These are phyloP conservation scores for Lasiurus cinereus DNA, from an alignment of 2,113 vertebrate genomes.

Conservation along the genomic window DNA sequence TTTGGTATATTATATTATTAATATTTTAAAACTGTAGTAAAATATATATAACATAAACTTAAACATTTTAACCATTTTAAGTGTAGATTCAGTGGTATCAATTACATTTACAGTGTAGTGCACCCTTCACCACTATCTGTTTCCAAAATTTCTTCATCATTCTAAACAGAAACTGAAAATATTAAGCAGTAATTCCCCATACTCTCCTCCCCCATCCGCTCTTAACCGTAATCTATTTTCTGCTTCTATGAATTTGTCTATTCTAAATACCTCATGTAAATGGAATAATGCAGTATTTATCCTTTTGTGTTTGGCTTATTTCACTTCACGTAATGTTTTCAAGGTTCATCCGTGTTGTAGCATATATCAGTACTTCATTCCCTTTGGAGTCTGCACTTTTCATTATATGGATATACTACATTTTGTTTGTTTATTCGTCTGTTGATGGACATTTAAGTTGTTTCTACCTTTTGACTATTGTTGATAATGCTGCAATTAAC, in stretches of 20 bases:
- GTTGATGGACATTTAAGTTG: neutral
- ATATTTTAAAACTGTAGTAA: slow-evolving; percentile 21
- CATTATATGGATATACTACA: neutral
- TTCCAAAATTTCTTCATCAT: slow-evolving; percentile 22
- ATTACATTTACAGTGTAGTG: neutral
- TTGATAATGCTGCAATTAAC: neutral
- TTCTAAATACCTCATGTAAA: neutral
- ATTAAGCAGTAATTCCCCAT: neutral
- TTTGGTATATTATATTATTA: slow-evolving; percentile 10
- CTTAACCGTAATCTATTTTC: slow-evolving; percentile 12
- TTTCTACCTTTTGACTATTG: neutral
- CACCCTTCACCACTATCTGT: slow-evolving; percentile 4
- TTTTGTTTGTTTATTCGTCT: slow-evolving; percentile 24
- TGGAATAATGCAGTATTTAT: neutral
- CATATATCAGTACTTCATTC: neutral
- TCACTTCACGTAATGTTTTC: slow-evolving; percentile 26
- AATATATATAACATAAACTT: slow-evolving; percentile 8
- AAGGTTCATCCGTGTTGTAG: neutral
- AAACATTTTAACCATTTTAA: neutral
- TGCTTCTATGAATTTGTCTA: neutral
- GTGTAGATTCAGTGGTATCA: slow-evolving; percentile 2
- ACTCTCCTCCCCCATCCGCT: neutral
- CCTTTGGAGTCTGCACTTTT: neutral
- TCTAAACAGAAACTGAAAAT: slow-evolving; percentile 3
- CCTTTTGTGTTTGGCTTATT: slow-evolving; percentile 28